Conservation (phyloP, 2,797 vertebrate species). For the Halcyon chelicuti region DNA sequence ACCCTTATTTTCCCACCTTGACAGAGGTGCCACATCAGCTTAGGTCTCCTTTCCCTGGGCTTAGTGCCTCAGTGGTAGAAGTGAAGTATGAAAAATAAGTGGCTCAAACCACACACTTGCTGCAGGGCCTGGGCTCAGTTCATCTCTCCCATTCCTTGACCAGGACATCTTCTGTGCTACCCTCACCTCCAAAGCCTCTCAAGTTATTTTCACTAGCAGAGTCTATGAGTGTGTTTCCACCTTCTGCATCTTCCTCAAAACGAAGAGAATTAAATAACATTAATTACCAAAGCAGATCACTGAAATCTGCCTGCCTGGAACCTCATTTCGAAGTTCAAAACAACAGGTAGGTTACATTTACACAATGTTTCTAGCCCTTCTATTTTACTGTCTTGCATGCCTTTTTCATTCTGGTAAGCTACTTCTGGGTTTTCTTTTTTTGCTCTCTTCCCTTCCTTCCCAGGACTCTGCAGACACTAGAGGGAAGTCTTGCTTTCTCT, state of each 20-base stretch:
- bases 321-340: neutral
- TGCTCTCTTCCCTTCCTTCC: neutral
- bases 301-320: neutral
- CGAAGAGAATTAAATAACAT: neutral
- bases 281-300: neutral
- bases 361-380: neutral
- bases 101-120: fast-evolving
- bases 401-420: neutral
- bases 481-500: conserved; percentile 7
- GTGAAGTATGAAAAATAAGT: neutral
- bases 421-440: neutral
- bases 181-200: neutral
- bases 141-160: fast-evolving
- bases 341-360: neutral
- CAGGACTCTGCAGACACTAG: conserved; percentile 1
- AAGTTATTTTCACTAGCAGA: neutral
- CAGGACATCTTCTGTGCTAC: neutral
- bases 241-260: neutral
- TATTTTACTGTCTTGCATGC: neutral
- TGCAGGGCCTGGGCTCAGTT: neutral
- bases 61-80: neutral
- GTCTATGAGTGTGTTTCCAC: neutral
- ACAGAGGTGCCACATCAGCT: neutral
- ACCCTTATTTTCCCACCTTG: neutral
- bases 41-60: neutral